A percentile compares a stretch with the other conserved stretches of the same genome.
These are phyloP conservation scores for Karalla daura DNA, from an alignment of 2,797 vertebrate genomes.

Conservation along the genomic window DNA sequence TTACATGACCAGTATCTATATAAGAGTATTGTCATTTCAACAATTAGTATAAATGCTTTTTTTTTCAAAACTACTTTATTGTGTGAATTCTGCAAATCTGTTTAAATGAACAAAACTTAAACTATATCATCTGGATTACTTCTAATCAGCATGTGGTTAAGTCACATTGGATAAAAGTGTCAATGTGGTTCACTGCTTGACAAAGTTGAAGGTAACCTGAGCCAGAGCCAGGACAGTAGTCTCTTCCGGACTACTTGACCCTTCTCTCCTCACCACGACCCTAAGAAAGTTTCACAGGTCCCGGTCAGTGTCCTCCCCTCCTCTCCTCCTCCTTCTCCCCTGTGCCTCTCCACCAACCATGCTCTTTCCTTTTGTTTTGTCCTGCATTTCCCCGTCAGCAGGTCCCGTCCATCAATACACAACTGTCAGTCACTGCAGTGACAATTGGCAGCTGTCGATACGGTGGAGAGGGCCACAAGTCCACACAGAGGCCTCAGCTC, in stretches of 20 bases:
- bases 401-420: conserved; percentile 82
- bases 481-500: conserved; percentile 68
- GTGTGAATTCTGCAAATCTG: no score
- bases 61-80: no score
- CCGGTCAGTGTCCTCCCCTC: conserved; percentile 1
- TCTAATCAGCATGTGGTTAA: not conserved
- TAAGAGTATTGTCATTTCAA: no score
- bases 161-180: not conserved
- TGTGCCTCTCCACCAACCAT: conserved; percentile 15
- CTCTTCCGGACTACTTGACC: not conserved
- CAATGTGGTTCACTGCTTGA: not conserved
- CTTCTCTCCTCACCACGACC: conserved; percentile 42
- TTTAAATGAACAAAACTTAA: no score
- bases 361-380: conserved; percentile 73
- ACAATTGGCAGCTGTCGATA: conserved; percentile 86
- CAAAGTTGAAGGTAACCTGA: conserved; percentile 1
- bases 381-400: conserved; percentile 78
- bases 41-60: no score
- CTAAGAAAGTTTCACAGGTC: conserved; percentile 60
- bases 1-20: no score
- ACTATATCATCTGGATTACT: no score
- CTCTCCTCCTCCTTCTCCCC: conserved; percentile 34
- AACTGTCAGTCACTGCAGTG: conserved; percentile 80
- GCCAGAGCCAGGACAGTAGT: conserved; percentile 5
- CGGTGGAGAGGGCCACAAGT: conserved; percentile 58